Evolutionary conservation across 2,888 invertebrate species (phyloP), one percentile per base, ranked within the genome.

Genomic region (Troilus luridus): DNA sequence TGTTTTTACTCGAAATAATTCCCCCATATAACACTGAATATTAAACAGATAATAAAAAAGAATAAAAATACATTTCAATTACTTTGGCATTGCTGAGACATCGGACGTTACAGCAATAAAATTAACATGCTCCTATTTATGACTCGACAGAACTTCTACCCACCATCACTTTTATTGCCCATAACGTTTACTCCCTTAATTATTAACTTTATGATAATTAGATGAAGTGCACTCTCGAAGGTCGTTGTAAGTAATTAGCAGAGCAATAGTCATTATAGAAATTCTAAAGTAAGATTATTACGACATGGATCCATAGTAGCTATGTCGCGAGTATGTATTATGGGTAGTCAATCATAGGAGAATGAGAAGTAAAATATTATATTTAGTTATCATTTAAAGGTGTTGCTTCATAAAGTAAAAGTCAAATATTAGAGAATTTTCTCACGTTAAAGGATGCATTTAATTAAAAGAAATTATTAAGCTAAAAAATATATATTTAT

Each of bases 61-160:
- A 64, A 9, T 41, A 77, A 27, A 41, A 77, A 19, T 41, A 77
- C 72, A 19, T 41, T 77, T 77, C 72, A 77, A 77, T 77, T 77
- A 77, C 72, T 27, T 77, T 77, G 41, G 41, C 17, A 77, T 41
- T 77, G 27, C 72, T 77, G 41, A 77, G 72, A 27, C 41, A 77
- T 77, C 72, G 72, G 41, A 77, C 72, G 72, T 77, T 41, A 77
- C 72, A 77, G 56, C 85, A 85, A 85, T 85, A 85, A 85, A 85
- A 85, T 85, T 85, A 85, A 85, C 85, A 85, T 85, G 85, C 85
- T n/a, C 54, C 85, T 85, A 85, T 85, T 85, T 85, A 85, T 85
- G 85, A 85, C 85, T 85, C 85, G 56, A 58, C 85, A 58, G 85
- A 85, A 85, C 85, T 85, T 56, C 56, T 85, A 85, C 56, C 27